Evolutionary conservation across 2,113 vertebrate genomes (phyloP).

Genomic region (Sphaerodactylus townsendi): DNA sequence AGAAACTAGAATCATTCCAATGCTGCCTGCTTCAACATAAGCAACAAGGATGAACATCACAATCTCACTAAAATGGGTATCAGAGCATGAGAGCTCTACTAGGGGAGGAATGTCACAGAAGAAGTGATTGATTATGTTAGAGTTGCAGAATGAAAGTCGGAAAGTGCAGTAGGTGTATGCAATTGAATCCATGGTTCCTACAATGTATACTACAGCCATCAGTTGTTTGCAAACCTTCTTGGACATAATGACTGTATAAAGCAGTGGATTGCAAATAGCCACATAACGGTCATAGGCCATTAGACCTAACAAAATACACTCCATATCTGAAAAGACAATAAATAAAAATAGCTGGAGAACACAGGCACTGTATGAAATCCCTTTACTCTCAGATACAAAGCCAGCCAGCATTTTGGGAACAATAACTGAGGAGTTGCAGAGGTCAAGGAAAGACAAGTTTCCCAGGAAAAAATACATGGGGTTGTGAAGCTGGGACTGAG

Average conservation of each 20-base stretch:
- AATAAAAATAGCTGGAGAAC: conserved; percentile 40
- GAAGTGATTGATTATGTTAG: conserved; percentile 60
- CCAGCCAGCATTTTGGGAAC: conserved; percentile 46
- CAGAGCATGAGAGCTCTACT: conserved; percentile 54
- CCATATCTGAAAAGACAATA: conserved; percentile 8
- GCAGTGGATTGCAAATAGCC: conserved; percentile 46
- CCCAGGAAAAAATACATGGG: conserved; percentile 53
- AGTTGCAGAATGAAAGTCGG: conserved; percentile 57
- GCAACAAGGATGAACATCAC: conserved; percentile 52
- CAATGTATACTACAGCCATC: background rate
- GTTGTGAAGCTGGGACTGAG: conserved; percentile 45
- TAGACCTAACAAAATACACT: conserved; percentile 44
- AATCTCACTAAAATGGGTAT: conserved; percentile 53
- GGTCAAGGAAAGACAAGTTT: conserved; percentile 38
- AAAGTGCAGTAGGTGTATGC: conserved; percentile 48
- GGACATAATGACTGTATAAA: conserved; percentile 45
- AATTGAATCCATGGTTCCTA: conserved; percentile 40
- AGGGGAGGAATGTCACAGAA: conserved; percentile 64
- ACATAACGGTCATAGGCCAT: conserved; percentile 56
- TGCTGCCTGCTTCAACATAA: conserved; percentile 34
- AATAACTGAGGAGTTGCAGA: conserved; percentile 43
- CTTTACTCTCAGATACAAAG: conserved; percentile 29
- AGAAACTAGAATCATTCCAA: conserved; percentile 38
- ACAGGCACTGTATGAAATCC: conserved; percentile 41
- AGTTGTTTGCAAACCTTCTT: conserved; percentile 15